Conservation (phyloP, 2,888 invertebrate species). For the Opisthograptis luteolata region DNA sequence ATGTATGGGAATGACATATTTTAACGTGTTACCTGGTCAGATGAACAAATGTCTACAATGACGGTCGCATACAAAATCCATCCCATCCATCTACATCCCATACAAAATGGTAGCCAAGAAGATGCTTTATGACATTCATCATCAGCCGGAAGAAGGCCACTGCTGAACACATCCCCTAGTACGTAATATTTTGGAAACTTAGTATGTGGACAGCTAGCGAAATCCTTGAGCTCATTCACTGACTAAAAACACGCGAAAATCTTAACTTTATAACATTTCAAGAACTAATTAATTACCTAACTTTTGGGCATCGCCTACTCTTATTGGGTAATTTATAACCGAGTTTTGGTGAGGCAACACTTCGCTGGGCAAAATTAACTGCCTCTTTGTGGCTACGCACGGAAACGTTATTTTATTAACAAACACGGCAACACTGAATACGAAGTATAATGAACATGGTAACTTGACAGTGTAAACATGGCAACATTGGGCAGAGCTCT, state of each 20-base stretch:
- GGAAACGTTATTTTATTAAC: conserved; percentile 25
- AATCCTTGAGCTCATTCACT: neutral
- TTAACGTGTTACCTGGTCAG: too few species aligned
- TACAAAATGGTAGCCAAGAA: too few species aligned
- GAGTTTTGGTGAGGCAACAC: conserved; percentile 26
- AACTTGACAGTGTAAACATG: conserved; percentile 8
- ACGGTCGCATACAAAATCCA: too few species aligned
- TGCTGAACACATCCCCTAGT: too few species aligned
- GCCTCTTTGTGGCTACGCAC: conserved; percentile 34
- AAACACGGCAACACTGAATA: conserved; percentile 14
- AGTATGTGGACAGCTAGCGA: neutral
- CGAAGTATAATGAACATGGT: neutral
- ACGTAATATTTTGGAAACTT: too few species aligned
- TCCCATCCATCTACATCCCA: too few species aligned
- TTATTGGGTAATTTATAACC: conserved; percentile 28
- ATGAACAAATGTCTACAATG: too few species aligned
- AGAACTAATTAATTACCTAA: conserved; percentile 37
- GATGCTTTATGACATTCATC: too few species aligned
- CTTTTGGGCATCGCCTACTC: conserved; percentile 28
- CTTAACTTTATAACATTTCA: conserved; percentile 18
- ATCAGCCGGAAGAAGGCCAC: too few species aligned
- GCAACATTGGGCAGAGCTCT: conserved; percentile 28
- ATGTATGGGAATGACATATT: too few species aligned
- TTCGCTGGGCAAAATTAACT: conserved; percentile 35
- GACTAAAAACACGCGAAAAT: neutral